Conservation (phyloP, 2,113 vertebrate genomes). For the Tragelaphus buxtoni region DNA sequence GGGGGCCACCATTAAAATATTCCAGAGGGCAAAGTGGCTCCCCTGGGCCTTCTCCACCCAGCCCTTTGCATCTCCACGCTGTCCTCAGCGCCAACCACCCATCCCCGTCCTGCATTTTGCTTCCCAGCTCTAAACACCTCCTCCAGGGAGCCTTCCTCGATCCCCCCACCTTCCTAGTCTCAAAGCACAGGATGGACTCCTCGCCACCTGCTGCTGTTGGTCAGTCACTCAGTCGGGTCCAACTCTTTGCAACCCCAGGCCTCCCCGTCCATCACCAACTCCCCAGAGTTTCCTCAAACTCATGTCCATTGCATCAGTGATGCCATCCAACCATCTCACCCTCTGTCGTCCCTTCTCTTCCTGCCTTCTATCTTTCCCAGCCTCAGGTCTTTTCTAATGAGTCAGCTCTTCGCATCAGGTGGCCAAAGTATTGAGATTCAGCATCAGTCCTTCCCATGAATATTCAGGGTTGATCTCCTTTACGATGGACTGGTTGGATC, state of each 20-base stretch:
- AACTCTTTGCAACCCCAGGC: fast-evolving
- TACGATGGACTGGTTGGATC: background rate
- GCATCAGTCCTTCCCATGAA: background rate
- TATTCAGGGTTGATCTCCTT: background rate
- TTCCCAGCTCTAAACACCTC: background rate
- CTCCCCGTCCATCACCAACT: background rate
- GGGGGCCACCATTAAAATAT: background rate
- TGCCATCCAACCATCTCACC: background rate
- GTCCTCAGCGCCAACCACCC: too few relatives aligned
- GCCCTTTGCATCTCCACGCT: background rate
- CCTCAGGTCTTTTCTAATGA: background rate
- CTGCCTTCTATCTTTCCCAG: background rate
- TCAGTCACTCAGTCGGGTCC: background rate
- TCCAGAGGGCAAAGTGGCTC: too few relatives aligned
- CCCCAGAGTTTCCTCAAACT: background rate
- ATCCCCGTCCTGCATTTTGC: background rate
- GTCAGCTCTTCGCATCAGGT: background rate
- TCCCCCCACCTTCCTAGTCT: background rate
- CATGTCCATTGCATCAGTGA: background rate
- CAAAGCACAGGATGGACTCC: background rate
- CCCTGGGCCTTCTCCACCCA: background rate
- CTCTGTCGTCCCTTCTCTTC: background rate
- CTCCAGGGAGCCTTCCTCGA: background rate
- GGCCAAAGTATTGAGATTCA: background rate
- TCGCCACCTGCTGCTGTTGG: background rate